Conservation (phyloP, 1,140 invertebrate species). For the Orius laevigatus region DNA sequence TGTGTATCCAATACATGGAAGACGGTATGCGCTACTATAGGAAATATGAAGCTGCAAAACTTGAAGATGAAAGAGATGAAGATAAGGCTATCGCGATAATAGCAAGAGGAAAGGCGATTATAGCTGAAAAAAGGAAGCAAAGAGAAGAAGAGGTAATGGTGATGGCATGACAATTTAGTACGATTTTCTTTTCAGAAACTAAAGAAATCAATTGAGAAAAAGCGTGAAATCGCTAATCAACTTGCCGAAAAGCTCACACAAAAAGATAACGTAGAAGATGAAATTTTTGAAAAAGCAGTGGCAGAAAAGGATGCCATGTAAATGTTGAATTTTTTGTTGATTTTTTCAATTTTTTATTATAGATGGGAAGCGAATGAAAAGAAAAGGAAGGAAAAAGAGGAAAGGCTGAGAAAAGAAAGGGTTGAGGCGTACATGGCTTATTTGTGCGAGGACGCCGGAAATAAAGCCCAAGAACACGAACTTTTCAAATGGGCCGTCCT, state of each 20-base stretch:
- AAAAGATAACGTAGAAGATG: constrained; percentile 12
- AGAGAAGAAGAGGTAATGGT: constrained; percentile 15
- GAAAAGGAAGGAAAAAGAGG: constrained; percentile 7
- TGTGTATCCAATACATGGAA: constrained; percentile 5
- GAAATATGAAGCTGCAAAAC: no score
- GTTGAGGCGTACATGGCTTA: constrained; percentile 12
- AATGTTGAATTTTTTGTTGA: not conserved
- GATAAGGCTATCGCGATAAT: constrained; percentile 16
- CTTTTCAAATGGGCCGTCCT: constrained; percentile 17
- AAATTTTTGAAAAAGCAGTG: constrained; percentile 11
- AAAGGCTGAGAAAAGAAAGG: constrained; percentile 13
- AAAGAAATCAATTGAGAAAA: constrained; percentile 5
- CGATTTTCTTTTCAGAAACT: constrained; percentile 5
- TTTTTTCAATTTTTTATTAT: not conserved
- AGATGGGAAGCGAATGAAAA: constrained; percentile 5
- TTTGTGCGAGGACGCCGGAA: constrained; percentile 14
- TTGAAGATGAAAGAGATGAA: constrained; percentile 17
- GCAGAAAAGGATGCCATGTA: constrained; percentile 13
- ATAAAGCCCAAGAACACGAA: constrained; percentile 14
- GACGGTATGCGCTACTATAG: not conserved
- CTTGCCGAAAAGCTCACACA: constrained; percentile 4
- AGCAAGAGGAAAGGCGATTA: constrained; percentile 13
- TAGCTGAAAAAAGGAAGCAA: constrained; percentile 14
- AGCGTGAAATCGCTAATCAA: not conserved
- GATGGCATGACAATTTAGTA: not conserved